phyloP scores from a whole-genome alignment of 2,797 vertebrate genomes.

The Xenopus petersii region DNA sequence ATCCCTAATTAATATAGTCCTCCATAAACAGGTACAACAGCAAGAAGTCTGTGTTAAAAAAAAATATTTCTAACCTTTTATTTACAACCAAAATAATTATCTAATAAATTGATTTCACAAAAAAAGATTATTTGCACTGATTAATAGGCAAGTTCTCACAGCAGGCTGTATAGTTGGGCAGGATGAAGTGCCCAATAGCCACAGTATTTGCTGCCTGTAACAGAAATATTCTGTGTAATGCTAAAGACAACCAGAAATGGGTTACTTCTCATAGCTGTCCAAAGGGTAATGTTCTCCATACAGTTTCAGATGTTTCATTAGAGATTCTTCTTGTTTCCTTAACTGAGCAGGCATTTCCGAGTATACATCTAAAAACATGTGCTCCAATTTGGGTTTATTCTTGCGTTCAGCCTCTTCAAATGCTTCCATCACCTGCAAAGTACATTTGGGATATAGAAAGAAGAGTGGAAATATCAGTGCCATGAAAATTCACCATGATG shows the following conservation, averaged over 20 bases:
- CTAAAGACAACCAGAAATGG: not conserved
- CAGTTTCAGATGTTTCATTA: conserved; percentile 78
- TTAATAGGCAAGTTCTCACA: not conserved
- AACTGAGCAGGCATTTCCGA: conserved; percentile 73
- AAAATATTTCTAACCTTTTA: not conserved
- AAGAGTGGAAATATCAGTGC: no score
- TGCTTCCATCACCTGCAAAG: conserved; percentile 81
- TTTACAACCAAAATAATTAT: conserved; percentile 12
- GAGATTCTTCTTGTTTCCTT: conserved; percentile 71
- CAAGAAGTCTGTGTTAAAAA: no score
- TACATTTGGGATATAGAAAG: no score
- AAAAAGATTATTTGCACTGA: conserved; percentile 17
- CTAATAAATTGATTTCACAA: not conserved
- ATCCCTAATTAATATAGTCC: no score
- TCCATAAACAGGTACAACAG: no score
- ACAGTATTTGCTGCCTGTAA: not conserved
- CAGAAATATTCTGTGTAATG: not conserved
- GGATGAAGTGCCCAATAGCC: not conserved
- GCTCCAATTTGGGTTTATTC: conserved; percentile 71
- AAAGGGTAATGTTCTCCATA: conserved; percentile 91
- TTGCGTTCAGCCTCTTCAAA: conserved; percentile 83
- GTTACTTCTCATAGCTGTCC: conserved; percentile 77
- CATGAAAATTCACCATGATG: no score
- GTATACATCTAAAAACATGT: conserved; percentile 89
- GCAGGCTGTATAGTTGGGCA: not conserved